phyloP scores from a whole-genome alignment of 2,797 vertebrate species.

The Pseudopleuronectes americanus region DNA sequence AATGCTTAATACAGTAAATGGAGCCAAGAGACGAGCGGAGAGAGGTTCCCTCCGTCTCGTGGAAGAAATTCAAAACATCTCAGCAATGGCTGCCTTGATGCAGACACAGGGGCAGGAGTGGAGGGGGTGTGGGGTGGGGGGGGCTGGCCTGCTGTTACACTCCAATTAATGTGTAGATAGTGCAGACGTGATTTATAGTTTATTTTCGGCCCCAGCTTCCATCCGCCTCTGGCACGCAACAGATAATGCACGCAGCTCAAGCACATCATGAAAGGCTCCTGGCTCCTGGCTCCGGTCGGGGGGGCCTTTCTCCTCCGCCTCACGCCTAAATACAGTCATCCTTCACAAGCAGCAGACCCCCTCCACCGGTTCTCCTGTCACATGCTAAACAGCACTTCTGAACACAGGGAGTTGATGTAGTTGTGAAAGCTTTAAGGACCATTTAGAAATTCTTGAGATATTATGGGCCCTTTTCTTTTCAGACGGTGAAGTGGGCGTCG shows the following conservation, averaged over 20 bases:
- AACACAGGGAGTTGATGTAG: slow-evolving; percentile 39
- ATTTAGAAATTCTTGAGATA: slow-evolving; percentile 68
- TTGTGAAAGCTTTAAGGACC: slow-evolving; percentile 68
- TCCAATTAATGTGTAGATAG: slow-evolving; percentile 81
- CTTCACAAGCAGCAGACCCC: slow-evolving; percentile 53
- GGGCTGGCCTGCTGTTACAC: slow-evolving; percentile 70
- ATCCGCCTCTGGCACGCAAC: slow-evolving; percentile 65
- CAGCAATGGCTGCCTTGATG: slow-evolving; percentile 54
- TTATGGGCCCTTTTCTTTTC: slow-evolving; percentile 43
- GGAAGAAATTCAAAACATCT: slow-evolving; percentile 75
- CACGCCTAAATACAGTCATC: slow-evolving; percentile 72
- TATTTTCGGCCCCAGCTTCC: slow-evolving; percentile 62
- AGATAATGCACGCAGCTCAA: slow-evolving; percentile 71
- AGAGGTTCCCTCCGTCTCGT: slow-evolving; percentile 63
- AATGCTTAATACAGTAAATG: slow-evolving; percentile 78
- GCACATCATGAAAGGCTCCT: slow-evolving; percentile 70
- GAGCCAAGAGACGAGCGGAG: slow-evolving; percentile 64
- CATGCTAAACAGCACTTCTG: slow-evolving; percentile 46
- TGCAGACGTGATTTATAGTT: slow-evolving; percentile 76
- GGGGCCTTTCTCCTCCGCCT: slow-evolving; percentile 42
- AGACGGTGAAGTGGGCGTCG: slow-evolving; percentile 42
- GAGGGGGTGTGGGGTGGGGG: neutral
- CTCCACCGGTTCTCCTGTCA: slow-evolving; percentile 50
- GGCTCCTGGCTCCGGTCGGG: slow-evolving; percentile 40
- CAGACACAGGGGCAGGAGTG: slow-evolving; percentile 45